Base-by-base conservation (phyloP, 1,140 invertebrate species). In the Anastrepha ludens region DNA sequence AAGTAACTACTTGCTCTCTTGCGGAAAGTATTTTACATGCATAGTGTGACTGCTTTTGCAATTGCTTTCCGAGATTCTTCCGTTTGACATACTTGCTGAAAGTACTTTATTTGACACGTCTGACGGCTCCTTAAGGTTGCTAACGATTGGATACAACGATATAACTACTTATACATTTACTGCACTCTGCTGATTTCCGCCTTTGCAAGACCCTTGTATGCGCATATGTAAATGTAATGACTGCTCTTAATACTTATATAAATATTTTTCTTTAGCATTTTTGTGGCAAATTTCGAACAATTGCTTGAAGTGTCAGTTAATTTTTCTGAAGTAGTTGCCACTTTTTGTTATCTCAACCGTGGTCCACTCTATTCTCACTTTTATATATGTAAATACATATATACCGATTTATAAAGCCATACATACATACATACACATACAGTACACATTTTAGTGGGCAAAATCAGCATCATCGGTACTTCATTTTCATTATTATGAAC, bases 281-380 rank as follows among this genome's bases (percentile, higher is more conserved):
- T 59, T 55, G 8, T 59, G 4, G 47, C 8, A 87, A 55, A 65
- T 39, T 55, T 87, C 41, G 7, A n/a, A 13, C 3, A 58, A 81
- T 87, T 81, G n/a, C 59, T 64, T 87, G 58, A 87, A 87, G 67
- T 87, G 87, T 64, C 87, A 86, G 58, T 64, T 58, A 47, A 50
- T 41, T 50, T 65, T 62, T 58, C 87, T 88, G 87, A 88, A 88
- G 87, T 88, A 87, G 87, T 88, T 88, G 78, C 78, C 87, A 88
- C 29, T 74, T 60, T 59, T 85, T 85, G 41, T 74, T 74, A 41
- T 41, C 11, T 74, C 17, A 74, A 74, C 67, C 13, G 67, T 44
- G 41, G 44, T 44, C 67, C 67, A 74, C 67, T 74, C 41, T 13
- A 74, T 74, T 15, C 15, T 41, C 67, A 67, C 60, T 62, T 62